Evolutionary conservation across 2,888 invertebrate species (phyloP), one percentile per base, ranked within the genome.

Genomic region (Eupsilia transversa): DNA sequence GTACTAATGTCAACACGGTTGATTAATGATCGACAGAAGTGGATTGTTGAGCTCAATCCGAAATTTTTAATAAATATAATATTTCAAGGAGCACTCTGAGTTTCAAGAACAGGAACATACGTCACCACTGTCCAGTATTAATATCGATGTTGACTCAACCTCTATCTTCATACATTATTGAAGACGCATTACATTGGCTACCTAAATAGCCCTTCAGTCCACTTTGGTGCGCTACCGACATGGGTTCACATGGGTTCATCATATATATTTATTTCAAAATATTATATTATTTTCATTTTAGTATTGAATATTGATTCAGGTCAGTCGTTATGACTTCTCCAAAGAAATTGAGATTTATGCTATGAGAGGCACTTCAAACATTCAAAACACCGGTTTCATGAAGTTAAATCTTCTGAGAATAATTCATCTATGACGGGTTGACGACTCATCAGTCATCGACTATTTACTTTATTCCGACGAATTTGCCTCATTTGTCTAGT

Each of bases 91-190:
- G n/a, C 38, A 46, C n/a, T 27, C 12, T 20, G 59, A 20, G 59
- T 59, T 52, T 1, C 20, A 77, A 38, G 54, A 54, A 46, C 35
- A 49, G 27, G 41, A 23, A n/a, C 20, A n/a, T 52, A n/a, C 35
- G 30, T 70, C 23, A 54, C 23, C 23, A 54, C 23, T 35, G 5
- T 23, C 23, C 9, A 46, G 41, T 23, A 69, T 56, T 23, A 61
- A 49, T 54, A 52, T 64, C 9, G 23, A 49, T 61, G 33, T 27
- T 57, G 54, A 79, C 30, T 72, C 46, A 59, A 64, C 23, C 46
- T 63, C 20, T 7, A 52, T 46, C 56, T 73, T 80, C 66, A 57
- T 46, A 27, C 41, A 80, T 72, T 73, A 66, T 78, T 63, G 7
- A 73, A 73, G 35, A 63, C 10, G n/a, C 33, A 33, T 74, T 9